Evolutionary conservation across 2,888 invertebrate species (phyloP).

Genomic region (Sabellastarte sp.): DNA sequence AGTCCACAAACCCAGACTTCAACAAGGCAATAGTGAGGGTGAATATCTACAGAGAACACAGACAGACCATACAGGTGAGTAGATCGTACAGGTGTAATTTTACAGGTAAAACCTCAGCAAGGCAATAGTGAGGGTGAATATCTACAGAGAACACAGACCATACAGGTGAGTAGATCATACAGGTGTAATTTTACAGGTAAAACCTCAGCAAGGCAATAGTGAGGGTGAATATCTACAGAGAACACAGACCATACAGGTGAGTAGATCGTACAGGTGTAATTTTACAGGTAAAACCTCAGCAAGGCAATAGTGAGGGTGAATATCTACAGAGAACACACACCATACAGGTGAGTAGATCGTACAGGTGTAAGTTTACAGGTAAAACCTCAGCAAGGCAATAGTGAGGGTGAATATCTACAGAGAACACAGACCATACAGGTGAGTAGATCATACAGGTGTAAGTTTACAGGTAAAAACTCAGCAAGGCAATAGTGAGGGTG

Average conservation of each 20-base stretch:
- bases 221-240: constrained; percentile 84
- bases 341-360: constrained; percentile 85
- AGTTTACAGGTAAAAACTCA: too few species aligned
- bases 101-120: constrained; percentile 96
- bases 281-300: constrained; percentile 93
- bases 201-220: constrained; percentile 96
- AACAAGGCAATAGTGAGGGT: constrained; percentile 94
- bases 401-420: constrained; percentile 87
- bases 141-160: constrained; percentile 84
- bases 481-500: constrained; percentile 91
- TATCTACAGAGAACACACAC: constrained; percentile 83
- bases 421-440: constrained; percentile 85
- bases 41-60: constrained; percentile 83
- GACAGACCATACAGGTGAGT: constrained; percentile 91
- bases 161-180: constrained; percentile 85
- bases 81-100: constrained; percentile 86
- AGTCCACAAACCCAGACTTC: constrained; percentile 93
- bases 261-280: constrained; percentile 86
- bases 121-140: constrained; percentile 88
- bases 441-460: too few species aligned
- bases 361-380: too few species aligned
- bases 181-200: constrained; percentile 90
- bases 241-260: constrained; percentile 86
- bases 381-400: constrained; percentile 93
- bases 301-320: constrained; percentile 93